Base-by-base conservation (phyloP, 2,888 invertebrate species). In the Helleia helle region DNA sequence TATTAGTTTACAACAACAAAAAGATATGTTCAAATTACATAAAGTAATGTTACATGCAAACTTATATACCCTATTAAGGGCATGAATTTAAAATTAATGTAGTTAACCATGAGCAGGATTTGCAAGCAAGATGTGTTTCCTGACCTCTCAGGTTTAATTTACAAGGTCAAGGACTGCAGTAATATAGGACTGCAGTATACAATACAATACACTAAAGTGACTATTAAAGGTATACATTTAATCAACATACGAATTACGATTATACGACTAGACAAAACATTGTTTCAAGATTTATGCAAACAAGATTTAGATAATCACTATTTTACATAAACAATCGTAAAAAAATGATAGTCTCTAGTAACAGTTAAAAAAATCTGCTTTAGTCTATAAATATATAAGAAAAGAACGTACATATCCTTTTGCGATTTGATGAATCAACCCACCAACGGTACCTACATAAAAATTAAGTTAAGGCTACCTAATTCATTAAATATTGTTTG, bases 41-140 rank as follows among this genome's bases (percentile, higher is more conserved):
- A 14, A n/a, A 12, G 28, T n/a, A 6, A 25, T n/a, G n/a, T 7
- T 12, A 3, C 17, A 38, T 24, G 26, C 6, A n/a, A 8, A 25
- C 26, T 29, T 14, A 15, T 22, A 30, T 14, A 40, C 22, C 24
- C 27, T 29, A 36, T 38, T 30, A 11, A 22, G 28, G 42, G 38
- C 42, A 41, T 40, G 38, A 22, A 42, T 45, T 34, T 48, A 63
- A 59, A 69, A 54, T 68, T 70, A 68, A 57, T 62, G 63, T 51
- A 48, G 75, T 58, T 70, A 65, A 54, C 74, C 74, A 62, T 76
- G 74, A 74, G 54, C 50, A 44, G 50, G 60, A 62, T 60, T 55
- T 59, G 54, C 53, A 55, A 48, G 52, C 51, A 54, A 44, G 51
- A 54, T 52, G 54, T 55, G 47, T 62, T 56, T 54, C 55, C 55